These are phyloP conservation scores for Tonatia bakeri DNA, from an alignment of 2,113 vertebrate species.

Conservation along the genomic window DNA sequence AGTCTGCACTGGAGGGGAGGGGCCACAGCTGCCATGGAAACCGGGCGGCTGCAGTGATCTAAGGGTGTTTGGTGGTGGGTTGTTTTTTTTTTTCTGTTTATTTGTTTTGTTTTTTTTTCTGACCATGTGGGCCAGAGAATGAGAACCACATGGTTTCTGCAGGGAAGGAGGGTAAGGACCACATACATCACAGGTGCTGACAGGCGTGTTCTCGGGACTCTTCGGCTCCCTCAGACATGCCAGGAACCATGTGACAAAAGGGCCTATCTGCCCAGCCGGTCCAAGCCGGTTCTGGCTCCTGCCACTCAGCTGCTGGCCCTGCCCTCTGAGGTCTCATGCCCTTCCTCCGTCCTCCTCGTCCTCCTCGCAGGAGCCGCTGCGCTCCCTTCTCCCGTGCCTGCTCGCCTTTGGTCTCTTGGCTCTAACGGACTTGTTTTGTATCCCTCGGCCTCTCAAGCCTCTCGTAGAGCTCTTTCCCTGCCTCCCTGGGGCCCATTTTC, in stretches of 20 bases:
- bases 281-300: not conserved
- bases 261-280: too few species aligned
- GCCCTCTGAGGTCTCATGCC: too few species aligned
- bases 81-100: not conserved
- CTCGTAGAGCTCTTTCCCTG: fast-evolving
- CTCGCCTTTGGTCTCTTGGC: not conserved
- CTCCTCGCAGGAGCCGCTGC: fast-evolving
- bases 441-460: fast-evolving
- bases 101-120: not conserved
- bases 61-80: not conserved
- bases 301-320: fast-evolving
- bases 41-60: not conserved
- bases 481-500: not conserved
- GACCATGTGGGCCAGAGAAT: not conserved
- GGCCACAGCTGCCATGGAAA: too few species aligned
- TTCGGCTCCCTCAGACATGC: not conserved
- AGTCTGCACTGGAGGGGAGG: not conserved
- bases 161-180: not conserved
- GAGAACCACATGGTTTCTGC: not conserved
- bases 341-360: fast-evolving
- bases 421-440: fast-evolving
- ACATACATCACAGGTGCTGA: fast-evolving
- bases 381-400: not conserved
- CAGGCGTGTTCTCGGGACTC: not conserved
- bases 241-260: fast-evolving